A percentile compares a stretch with the other conserved stretches of the same genome.
These are phyloP conservation scores for Pelecanoides urinatrix DNA, from an alignment of 2,113 vertebrate species.

Conservation along the genomic window DNA sequence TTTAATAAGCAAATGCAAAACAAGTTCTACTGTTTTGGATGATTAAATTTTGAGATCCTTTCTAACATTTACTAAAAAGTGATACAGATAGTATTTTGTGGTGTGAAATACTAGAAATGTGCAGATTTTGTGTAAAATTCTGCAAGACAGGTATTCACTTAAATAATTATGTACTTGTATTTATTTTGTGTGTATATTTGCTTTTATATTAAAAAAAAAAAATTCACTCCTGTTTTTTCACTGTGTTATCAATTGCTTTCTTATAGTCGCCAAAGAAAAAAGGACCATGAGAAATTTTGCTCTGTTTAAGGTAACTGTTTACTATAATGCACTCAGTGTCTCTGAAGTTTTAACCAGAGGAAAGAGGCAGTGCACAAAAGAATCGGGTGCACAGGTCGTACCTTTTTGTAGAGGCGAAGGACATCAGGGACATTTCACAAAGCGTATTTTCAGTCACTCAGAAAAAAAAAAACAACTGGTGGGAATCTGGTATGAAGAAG, in stretches of 20 bases:
- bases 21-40: not conserved
- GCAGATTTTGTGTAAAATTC: not conserved
- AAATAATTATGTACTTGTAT: not conserved
- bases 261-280: not conserved
- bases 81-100: not conserved
- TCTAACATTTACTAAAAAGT: not conserved
- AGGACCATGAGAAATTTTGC: not conserved
- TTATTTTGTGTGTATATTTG: not conserved
- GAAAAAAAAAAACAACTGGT: not conserved
- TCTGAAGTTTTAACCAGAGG: too few species aligned
- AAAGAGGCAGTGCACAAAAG: not conserved
- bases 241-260: not conserved
- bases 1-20: not conserved
- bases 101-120: not conserved
- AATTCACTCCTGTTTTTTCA: not conserved
- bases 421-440: not conserved
- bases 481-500: not conserved
- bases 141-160: not conserved
- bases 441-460: not conserved
- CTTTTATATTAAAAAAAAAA: not conserved
- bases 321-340: not conserved
- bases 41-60: not conserved
- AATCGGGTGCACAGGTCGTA: fast-evolving
- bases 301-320: not conserved
- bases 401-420: not conserved